Base-by-base conservation (phyloP, 2,113 vertebrate species). In the Saccopteryx bilineata region DNA sequence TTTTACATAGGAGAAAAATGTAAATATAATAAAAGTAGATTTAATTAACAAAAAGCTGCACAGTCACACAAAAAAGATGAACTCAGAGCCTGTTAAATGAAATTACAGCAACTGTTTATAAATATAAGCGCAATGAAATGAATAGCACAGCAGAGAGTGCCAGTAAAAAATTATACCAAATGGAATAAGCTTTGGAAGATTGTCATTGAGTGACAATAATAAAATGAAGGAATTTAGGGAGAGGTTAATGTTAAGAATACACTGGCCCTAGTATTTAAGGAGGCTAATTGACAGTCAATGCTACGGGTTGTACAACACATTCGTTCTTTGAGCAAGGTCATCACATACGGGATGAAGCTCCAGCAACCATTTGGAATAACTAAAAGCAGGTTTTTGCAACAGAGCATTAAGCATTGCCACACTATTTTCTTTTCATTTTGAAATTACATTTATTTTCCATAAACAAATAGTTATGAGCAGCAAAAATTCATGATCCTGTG, bases 61-160 rank as follows among this genome's bases (percentile, higher is more conserved):
- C 69, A 96, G 88, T 95, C 97, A 98, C 97, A 96, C 97, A 96
- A 96, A 96, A 96, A 97, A 96, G 94, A 98, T 97, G 94, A 95
- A 71, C 66, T 94, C 97, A 98, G 83, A 39, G 82, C 96, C 83
- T 95, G 97, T 94, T 96, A 97, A 96, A 96, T 79, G 91, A 95
- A 95, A 98, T 93, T 87, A 88, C 96, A 97, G 94, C 78, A 96
- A 18, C 84, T 94, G 96, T 96, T 98, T 96, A 96, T 83, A 97
- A 97, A 75, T 84, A 95, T 92, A 97, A 96, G 96, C 95, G 94
- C 90, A 84, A 97, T 97, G 95, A 97, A 97, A 98, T 72, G 96
- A 2, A 71, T 4, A 97, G 94, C 95, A 93, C 21, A 97, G 95
- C 82, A 90, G 95, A 66, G 75, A 93, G 87, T 86, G 82, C 65